Conservation (phyloP, 2,113 vertebrate genomes). For the Heterotis niloticus region DNA sequence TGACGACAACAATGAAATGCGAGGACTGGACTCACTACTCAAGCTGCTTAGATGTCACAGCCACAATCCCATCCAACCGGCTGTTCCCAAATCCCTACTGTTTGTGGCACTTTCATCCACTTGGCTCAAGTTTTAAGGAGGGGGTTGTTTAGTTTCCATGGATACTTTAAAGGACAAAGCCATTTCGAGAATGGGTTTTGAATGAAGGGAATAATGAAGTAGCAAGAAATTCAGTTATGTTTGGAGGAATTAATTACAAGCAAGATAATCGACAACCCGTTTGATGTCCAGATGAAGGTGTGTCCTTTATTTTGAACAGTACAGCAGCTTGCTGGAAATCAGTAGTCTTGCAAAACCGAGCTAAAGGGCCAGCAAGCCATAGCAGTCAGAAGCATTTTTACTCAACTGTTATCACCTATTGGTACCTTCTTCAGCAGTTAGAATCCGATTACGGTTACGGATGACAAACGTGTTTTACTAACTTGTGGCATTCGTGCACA, state of each 20-base stretch:
- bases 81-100: neutral
- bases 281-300: neutral
- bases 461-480: too few relatives aligned
- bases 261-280: neutral
- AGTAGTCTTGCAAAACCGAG: neutral
- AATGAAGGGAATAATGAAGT: constrained; percentile 5
- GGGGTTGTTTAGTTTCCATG: constrained; percentile 13
- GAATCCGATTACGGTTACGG: too few relatives aligned
- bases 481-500: neutral
- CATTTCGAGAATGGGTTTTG: neutral
- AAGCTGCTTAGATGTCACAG: too few relatives aligned
- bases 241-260: neutral
- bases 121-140: neutral
- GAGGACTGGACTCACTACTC: too few relatives aligned
- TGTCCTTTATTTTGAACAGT: too few relatives aligned
- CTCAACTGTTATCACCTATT: neutral
- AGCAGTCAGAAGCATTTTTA: neutral
- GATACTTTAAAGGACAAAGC: neutral
- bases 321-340: neutral
- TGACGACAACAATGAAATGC: too few relatives aligned
- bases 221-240: neutral
- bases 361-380: neutral
- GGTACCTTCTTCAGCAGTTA: neutral
- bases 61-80: too few relatives aligned
- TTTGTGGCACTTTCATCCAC: constrained; percentile 3